Evolutionary conservation across 2,888 invertebrate genomes (phyloP), one percentile per base, ranked within the genome.

Genomic region (Seira sanloemensis): DNA sequence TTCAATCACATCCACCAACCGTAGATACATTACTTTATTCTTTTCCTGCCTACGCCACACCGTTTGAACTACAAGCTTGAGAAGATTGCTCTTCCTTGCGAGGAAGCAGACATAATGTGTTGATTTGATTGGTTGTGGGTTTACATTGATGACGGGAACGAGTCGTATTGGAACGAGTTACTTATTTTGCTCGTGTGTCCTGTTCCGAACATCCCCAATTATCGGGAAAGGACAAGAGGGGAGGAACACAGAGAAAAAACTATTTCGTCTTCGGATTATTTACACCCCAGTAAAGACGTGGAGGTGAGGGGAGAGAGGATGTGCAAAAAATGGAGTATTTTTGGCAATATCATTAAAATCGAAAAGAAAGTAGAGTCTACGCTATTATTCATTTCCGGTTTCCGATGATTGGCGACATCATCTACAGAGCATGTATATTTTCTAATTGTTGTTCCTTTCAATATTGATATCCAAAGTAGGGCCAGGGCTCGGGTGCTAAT

Each of bases 131-230:
- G 21, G 23, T n/a, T n/a, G 4, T 62, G 21, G 62, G 21, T 21
- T 12, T 12, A 62, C 12, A 23, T 21, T 62, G 62, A 62, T 23
- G 23, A 62, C 62, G 62, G 62, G 21, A 62, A 62, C 19, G 62
- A 58, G 62, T n/a, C n/a, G n/a, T n/a, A 62, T 62, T 62, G 21
- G 21, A 58, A n/a, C 58, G 16, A 71, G 23, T 50, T 19, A 23
- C 50, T 58, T 24, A n/a, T 54, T 25, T 73, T 24, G 21, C 21
- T 75, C 26, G 7, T 78, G 78, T 68, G 54, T 78, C 69, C 58
- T 84, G 74, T 78, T 84, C 83, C 83, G 83, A 68, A 84, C 83
- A 84, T 84, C 83, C 83, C 74, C 83, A 84, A 84, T 84, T 84
- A 84, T 69, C 62, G 19, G 12, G 62, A 62, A 62, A 21, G 62